These are phyloP conservation scores for Hypolimnas misippus DNA, from an alignment of 2,888 invertebrate genomes.

Conservation along the genomic window DNA sequence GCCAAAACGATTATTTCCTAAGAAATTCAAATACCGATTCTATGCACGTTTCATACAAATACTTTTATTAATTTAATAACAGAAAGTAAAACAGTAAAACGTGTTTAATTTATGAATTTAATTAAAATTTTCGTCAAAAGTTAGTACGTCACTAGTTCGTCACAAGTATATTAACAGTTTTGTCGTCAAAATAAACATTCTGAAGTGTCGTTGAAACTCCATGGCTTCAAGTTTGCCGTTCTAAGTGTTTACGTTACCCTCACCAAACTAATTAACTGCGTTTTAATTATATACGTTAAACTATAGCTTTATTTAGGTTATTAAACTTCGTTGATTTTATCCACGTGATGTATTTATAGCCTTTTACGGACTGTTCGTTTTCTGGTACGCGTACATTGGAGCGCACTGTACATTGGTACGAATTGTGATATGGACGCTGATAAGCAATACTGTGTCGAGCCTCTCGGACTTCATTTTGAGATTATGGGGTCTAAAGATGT, in stretches of 20 bases:
- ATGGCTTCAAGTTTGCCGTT: constrained; percentile 22
- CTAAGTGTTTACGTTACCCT: constrained; percentile 34
- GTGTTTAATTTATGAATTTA: too few relatives aligned
- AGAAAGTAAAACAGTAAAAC: too few relatives aligned
- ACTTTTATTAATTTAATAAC: too few relatives aligned
- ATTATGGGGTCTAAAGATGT: too few relatives aligned
- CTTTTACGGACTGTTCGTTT: too few relatives aligned
- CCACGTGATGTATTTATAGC: too few relatives aligned
- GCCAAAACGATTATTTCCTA: too few relatives aligned
- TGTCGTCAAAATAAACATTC: constrained; percentile 36
- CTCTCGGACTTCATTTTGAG: too few relatives aligned
- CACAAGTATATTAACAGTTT: constrained; percentile 26
- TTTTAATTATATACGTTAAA: constrained; percentile 24
- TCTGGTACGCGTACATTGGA: too few relatives aligned
- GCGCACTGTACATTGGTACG: too few relatives aligned
- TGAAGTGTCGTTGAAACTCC: constrained; percentile 33
- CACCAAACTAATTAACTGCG: constrained; percentile 37
- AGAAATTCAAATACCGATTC: not conserved
- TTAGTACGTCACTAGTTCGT: constrained; percentile 15
- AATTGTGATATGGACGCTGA: too few relatives aligned
- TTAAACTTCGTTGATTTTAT: not conserved
- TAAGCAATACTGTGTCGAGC: too few relatives aligned
- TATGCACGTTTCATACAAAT: not conserved
- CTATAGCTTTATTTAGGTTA: constrained; percentile 10
- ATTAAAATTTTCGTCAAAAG: constrained; percentile 6